phyloP scores from a whole-genome alignment of 1,140 invertebrate genomes.

The Brachionus sp. region DNA sequence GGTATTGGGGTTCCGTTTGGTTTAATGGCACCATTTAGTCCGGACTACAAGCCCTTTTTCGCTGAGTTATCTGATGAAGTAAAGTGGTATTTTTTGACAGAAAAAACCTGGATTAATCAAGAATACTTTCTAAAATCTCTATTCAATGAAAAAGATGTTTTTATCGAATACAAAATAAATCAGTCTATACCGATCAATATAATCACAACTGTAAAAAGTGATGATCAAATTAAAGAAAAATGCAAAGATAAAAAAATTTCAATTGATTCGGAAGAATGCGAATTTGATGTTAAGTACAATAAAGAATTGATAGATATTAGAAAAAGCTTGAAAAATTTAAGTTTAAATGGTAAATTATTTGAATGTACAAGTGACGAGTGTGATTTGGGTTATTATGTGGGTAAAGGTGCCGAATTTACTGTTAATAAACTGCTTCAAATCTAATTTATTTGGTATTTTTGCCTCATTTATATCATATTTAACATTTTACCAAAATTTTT shows the following conservation, averaged over 20 bases:
- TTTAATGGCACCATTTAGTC: neutral
- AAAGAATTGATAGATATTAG: neutral
- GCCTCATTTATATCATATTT: no score
- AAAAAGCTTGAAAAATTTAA: neutral
- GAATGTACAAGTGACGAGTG: conserved; percentile 19
- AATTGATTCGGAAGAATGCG: conserved; percentile 21
- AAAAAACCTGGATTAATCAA: conserved; percentile 45
- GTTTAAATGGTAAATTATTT: conserved; percentile 7
- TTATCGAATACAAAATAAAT: neutral
- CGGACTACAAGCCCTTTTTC: neutral
- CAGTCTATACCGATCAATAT: conserved; percentile 23
- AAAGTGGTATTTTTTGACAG: conserved; percentile 33
- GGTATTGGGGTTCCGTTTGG: conserved; percentile 33
- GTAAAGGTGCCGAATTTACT: conserved; percentile 11
- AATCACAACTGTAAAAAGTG: conserved; percentile 7
- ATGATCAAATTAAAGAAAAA: conserved; percentile 33
- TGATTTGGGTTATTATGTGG: conserved; percentile 36
- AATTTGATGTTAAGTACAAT: conserved; percentile 12
- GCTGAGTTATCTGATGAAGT: neutral
- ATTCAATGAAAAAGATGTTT: neutral
- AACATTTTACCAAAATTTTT: no score
- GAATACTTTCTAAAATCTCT: neutral
- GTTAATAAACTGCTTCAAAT: conserved; percentile 12
- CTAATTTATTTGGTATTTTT: neutral
- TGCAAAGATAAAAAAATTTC: neutral